Evolutionary conservation across 2,797 vertebrate genomes (phyloP).

Genomic region (Heliangelus exortis): DNA sequence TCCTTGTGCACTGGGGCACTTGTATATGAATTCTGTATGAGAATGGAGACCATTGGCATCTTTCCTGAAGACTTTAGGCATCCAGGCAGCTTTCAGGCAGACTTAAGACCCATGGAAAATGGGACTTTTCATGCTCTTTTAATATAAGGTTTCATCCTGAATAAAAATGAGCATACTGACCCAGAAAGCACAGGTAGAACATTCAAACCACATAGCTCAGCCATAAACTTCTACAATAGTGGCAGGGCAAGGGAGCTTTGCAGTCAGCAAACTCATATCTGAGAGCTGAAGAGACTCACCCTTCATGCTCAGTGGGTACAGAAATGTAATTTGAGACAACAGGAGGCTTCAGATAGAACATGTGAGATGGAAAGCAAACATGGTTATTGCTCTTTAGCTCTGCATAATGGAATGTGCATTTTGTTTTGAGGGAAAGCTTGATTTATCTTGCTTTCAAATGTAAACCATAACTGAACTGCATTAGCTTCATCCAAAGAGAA

Average conservation of each 20-base stretch:
- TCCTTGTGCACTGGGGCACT: background rate
- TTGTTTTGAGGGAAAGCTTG: background rate
- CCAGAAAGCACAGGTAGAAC: background rate
- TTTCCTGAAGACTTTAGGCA: background rate
- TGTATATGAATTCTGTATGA: constrained; percentile 11
- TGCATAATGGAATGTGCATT: background rate
- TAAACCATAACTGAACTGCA: background rate
- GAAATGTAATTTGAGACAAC: constrained; percentile 1
- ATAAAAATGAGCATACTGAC: background rate
- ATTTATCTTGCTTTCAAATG: background rate
- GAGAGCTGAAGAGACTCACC: background rate
- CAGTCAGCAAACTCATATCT: background rate
- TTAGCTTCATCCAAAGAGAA: background rate
- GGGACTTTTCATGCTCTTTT: background rate
- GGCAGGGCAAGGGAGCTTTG: background rate
- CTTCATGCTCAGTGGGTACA: background rate
- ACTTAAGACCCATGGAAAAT: background rate
- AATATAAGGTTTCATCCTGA: background rate
- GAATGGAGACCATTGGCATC: background rate
- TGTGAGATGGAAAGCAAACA: background rate
- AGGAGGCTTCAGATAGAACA: background rate
- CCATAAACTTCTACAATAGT: accelerated
- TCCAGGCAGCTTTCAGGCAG: background rate
- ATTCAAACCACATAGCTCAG: background rate
- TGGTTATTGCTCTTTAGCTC: background rate